phyloP scores from a whole-genome alignment of 2,797 vertebrate species.

The Pipistrellus kuhlii region DNA sequence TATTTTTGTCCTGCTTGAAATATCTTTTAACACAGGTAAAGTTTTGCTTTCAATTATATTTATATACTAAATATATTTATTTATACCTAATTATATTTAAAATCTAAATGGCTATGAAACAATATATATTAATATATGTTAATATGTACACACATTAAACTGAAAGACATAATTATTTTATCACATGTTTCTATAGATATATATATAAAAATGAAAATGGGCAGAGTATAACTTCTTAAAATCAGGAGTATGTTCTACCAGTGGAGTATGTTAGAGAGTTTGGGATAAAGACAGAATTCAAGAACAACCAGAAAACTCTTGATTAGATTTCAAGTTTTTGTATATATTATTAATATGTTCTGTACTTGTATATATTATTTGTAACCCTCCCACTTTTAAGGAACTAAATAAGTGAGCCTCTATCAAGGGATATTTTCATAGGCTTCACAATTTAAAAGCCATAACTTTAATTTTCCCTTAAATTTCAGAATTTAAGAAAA shows the following conservation, averaged over 20 bases:
- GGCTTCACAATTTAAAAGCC: background rate
- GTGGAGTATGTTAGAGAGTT: background rate
- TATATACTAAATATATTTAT: background rate
- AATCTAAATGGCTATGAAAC: background rate
- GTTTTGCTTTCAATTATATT: background rate
- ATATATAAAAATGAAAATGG: background rate
- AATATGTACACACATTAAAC: background rate
- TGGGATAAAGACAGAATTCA: background rate
- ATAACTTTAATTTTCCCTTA: constrained; percentile 34
- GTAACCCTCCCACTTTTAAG: background rate
- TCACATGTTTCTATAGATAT: background rate
- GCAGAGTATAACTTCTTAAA: background rate
- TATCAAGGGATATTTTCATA: background rate
- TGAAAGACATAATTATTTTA: background rate
- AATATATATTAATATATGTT: background rate
- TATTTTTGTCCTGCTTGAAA: background rate
- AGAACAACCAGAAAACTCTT: background rate
- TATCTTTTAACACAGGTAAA: background rate
- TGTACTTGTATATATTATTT: background rate
- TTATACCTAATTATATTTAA: constrained; percentile 22
- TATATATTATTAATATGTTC: background rate
- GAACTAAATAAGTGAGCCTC: constrained; percentile 9
- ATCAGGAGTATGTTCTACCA: background rate
- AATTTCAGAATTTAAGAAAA: constrained; percentile 32
- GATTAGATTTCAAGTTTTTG: background rate